phyloP scores from a whole-genome alignment of 2,888 invertebrate genomes.

The Stenoptilia bipunctidactyla region DNA sequence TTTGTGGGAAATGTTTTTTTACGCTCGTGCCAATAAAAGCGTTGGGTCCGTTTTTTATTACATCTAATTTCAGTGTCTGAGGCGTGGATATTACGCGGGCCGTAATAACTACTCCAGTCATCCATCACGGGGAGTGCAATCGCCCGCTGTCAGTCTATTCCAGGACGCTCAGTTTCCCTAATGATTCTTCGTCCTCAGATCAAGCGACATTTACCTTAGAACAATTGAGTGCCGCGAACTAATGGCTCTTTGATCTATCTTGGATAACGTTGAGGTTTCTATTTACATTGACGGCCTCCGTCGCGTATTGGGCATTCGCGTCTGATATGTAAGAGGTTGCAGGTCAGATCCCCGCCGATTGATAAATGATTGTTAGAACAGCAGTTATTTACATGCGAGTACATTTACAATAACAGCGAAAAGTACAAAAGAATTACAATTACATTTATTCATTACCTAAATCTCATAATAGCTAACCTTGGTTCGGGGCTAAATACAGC shows the following conservation, averaged over 20 bases:
- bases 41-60: conserved; percentile 24
- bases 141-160: conserved; percentile 67
- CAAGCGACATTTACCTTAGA: conserved; percentile 47
- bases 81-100: conserved; percentile 38
- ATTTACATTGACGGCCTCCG: too few relatives aligned
- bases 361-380: too few relatives aligned
- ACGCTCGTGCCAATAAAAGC: conserved; percentile 1
- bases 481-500: too few relatives aligned
- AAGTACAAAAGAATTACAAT: too few relatives aligned
- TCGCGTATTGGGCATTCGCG: too few relatives aligned
- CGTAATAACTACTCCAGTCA: conserved; percentile 54
- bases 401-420: too few relatives aligned
- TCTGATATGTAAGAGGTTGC: too few relatives aligned
- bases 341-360: too few relatives aligned
- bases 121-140: conserved; percentile 62
- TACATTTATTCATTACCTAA: too few relatives aligned
- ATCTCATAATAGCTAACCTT: too few relatives aligned
- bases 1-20: not conserved
- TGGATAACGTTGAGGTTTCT: too few relatives aligned
- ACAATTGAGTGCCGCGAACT: conserved; percentile 37
- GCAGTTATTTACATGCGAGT: too few relatives aligned
- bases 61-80: conserved; percentile 28
- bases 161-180: conserved; percentile 65
- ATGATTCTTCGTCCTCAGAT: conserved; percentile 50
- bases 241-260: conserved; percentile 26